Percentiles rank a stretch among this genome's conserved stretches.
These are phyloP conservation scores for Indri indri DNA, from an alignment of 2,113 vertebrate species.

Conservation along the genomic window DNA sequence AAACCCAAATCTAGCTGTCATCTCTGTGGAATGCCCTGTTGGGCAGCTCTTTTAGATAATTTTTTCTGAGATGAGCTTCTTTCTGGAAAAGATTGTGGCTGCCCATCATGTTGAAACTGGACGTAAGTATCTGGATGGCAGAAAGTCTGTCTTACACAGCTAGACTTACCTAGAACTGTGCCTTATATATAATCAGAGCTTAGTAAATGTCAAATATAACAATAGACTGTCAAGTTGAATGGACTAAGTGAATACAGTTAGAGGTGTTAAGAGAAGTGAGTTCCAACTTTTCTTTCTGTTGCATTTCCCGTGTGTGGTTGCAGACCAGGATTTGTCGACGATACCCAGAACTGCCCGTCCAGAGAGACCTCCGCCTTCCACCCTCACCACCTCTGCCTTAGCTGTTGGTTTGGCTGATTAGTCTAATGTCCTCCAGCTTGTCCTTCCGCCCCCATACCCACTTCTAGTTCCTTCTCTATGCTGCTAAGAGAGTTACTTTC, in stretches of 20 bases:
- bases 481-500: neutral
- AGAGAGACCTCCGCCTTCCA: neutral
- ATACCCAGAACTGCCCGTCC: neutral
- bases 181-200: neutral
- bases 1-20: neutral
- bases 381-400: no score
- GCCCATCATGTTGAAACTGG: neutral
- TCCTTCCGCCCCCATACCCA: neutral
- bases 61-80: neutral
- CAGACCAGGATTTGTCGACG: neutral
- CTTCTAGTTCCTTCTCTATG: neutral
- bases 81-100: neutral
- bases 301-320: neutral
- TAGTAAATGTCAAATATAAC: neutral
- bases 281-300: neutral
- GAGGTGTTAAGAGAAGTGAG: neutral
- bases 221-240: neutral
- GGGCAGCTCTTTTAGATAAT: neutral
- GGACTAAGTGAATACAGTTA: neutral
- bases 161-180: neutral
- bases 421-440: neutral
- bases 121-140: neutral
- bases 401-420: neutral
- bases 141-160: neutral
- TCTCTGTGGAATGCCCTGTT: neutral